phyloP scores from a whole-genome alignment of 2,797 vertebrate species.

The Pogoniulus pusillus region DNA sequence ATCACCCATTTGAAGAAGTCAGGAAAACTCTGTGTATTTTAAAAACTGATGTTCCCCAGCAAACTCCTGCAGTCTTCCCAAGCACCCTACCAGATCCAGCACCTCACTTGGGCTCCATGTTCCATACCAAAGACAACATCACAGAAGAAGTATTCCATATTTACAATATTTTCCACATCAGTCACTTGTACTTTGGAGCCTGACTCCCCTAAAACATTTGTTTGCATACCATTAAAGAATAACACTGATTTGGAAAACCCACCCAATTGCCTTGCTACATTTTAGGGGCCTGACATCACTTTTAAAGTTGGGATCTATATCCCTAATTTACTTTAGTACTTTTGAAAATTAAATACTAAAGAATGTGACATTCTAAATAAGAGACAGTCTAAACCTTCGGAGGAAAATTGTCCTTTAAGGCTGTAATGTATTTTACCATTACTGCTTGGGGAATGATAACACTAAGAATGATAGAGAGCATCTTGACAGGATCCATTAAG shows the following conservation, averaged over 20 bases:
- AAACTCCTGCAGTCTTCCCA: background rate
- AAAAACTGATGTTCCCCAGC: background rate
- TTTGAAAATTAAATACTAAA: constrained; percentile 17
- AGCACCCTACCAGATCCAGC: background rate
- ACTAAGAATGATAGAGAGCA: constrained; percentile 18
- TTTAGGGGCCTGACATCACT: background rate
- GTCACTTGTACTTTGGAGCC: background rate
- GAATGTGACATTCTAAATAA: background rate
- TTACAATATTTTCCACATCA: background rate
- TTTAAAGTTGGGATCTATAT: background rate
- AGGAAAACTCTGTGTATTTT: background rate
- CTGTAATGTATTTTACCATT: constrained; percentile 10
- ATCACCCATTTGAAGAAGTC: background rate
- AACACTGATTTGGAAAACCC: background rate
- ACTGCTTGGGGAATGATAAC: background rate
- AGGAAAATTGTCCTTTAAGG: constrained; percentile 6
- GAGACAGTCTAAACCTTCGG: background rate
- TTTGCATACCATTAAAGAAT: background rate
- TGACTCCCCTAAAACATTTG: background rate
- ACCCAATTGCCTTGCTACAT: background rate
- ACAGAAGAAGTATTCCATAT: background rate
- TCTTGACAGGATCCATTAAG: constrained; percentile 33
- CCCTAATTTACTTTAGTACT: background rate
- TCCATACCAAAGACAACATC: fast-evolving
- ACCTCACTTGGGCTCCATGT: background rate